These are phyloP conservation scores for Brachyistius frenatus DNA, from an alignment of 2,113 vertebrate species.

Conservation along the genomic window DNA sequence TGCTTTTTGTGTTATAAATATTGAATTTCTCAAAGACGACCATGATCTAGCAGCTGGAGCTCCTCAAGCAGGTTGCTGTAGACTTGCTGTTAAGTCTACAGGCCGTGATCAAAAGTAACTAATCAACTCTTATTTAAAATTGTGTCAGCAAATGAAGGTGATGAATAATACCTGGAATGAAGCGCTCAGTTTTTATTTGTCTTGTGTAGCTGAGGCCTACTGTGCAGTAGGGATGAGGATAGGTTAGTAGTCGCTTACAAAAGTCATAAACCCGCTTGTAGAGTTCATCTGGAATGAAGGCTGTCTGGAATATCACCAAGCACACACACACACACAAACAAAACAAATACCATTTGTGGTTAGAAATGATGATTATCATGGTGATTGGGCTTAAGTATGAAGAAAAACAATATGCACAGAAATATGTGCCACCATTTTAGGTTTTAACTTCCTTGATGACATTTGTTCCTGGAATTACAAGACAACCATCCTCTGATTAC, in stretches of 20 bases:
- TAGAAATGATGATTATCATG: neutral
- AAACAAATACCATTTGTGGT: neutral
- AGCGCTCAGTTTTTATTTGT: slow-evolving; percentile 87
- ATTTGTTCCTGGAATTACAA: slow-evolving; percentile 5
- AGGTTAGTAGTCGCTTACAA: slow-evolving; percentile 90
- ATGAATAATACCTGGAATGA: slow-evolving; percentile 83
- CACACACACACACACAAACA: slow-evolving; percentile 11
- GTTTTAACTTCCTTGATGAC: slow-evolving; percentile 22
- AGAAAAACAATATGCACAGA: neutral
- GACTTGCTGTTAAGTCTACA: slow-evolving; percentile 3
- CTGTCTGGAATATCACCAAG: slow-evolving; percentile 82
- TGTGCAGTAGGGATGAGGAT: slow-evolving; percentile 92
- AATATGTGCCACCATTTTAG: neutral
- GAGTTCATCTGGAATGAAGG: slow-evolving; percentile 89
- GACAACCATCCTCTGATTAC: rapidly evolving
- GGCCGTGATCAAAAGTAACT: neutral
- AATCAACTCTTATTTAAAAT: neutral
- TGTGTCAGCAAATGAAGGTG: neutral
- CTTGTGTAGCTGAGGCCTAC: slow-evolving; percentile 89
- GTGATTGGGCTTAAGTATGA: neutral
- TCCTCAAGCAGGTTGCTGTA: neutral
- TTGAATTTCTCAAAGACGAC: neutral
- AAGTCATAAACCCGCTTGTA: slow-evolving; percentile 89
- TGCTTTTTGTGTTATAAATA: neutral
- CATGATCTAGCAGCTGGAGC: neutral